A percentile compares a stretch with the other conserved stretches of the same genome.
phyloP scores from a whole-genome alignment of 2,797 vertebrate species.

The Galagoides demidoff region DNA sequence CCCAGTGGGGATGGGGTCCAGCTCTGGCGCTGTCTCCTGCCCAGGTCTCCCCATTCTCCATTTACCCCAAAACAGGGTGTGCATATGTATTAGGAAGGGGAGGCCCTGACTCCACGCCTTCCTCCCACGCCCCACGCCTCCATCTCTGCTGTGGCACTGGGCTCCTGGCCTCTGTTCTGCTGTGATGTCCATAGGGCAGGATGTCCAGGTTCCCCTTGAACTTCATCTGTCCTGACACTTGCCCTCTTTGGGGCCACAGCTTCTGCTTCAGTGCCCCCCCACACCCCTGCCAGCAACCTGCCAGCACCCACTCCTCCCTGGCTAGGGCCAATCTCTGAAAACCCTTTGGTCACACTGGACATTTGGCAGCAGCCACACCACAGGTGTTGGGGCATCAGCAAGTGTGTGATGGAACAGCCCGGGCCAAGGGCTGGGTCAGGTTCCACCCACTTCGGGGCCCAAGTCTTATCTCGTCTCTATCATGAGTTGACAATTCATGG shows the following conservation, averaged over 20 bases:
- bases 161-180: background rate
- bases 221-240: background rate
- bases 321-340: background rate
- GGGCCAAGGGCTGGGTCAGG: background rate
- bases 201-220: background rate
- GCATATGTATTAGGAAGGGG: background rate
- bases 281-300: background rate
- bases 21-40: background rate
- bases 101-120: no score
- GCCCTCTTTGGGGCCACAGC: background rate
- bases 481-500: background rate
- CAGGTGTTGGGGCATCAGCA: no score
- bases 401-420: background rate
- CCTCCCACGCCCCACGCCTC: background rate
- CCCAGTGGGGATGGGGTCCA: background rate
- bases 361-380: fast-evolving
- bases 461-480: background rate
- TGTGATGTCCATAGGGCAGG: background rate
- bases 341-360: background rate
- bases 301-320: background rate
- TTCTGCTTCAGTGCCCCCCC: background rate
- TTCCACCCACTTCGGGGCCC: background rate
- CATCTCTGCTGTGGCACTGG: background rate
- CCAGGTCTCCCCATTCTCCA: background rate
- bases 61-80: background rate